Evolutionary conservation across 1,140 invertebrate species (phyloP).

Genomic region (Ceratoteleas bidentatus): DNA sequence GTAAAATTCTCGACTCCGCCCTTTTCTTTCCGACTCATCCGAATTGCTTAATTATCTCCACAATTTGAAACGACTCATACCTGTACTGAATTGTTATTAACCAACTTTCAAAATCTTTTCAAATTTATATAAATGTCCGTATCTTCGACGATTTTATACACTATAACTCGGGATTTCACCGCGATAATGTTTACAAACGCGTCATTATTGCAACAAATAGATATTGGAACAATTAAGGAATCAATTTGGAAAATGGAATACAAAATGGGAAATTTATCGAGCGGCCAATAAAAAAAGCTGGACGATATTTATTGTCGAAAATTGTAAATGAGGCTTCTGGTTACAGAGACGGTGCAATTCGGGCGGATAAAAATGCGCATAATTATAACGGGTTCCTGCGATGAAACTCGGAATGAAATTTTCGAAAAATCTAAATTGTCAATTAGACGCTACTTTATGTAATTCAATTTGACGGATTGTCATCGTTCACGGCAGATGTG

Average conservation of each 20-base stretch:
- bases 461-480: conserved; percentile 25
- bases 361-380: conserved; percentile 20
- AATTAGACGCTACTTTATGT: conserved; percentile 32
- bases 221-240: neutral
- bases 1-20: neutral
- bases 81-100: neutral
- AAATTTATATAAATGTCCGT: too few species aligned
- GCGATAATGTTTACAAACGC: neutral
- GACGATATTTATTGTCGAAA: neutral
- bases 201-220: neutral
- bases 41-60: too few species aligned
- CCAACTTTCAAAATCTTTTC: neutral
- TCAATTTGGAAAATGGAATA: neutral
- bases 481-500: conserved; percentile 10
- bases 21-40: neutral
- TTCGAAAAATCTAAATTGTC: conserved; percentile 31
- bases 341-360: conserved; percentile 1
- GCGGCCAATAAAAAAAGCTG: neutral
- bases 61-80: too few species aligned
- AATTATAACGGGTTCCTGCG: conserved; percentile 9
- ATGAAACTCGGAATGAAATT: conserved; percentile 2
- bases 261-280: conserved; percentile 2
- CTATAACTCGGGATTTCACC: too few species aligned
- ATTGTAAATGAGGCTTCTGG: conserved; percentile 5
- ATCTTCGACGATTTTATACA: too few species aligned